Conservation (phyloP, 2,113 vertebrate species). For the Panurus biarmicus region DNA sequence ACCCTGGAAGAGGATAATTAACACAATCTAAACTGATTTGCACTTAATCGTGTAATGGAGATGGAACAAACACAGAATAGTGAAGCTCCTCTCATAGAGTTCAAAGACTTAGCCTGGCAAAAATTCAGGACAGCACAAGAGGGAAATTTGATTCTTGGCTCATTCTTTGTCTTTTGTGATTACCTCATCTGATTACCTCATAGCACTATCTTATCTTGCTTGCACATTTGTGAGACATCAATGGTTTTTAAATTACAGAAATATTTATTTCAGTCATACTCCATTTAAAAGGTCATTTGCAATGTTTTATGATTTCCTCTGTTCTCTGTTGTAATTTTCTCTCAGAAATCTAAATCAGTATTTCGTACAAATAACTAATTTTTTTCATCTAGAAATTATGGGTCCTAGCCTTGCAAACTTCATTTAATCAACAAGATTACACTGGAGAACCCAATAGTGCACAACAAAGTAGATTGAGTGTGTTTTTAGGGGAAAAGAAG, state of each 20-base stretch:
- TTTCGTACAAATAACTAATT: not conserved
- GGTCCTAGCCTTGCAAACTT: not conserved
- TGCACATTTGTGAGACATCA: not conserved
- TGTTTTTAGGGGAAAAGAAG: not conserved
- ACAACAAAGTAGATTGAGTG: not conserved
- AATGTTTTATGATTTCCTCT: not conserved
- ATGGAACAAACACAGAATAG: not conserved
- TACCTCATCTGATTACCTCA: constrained; percentile 16
- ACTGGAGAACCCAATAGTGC: not conserved
- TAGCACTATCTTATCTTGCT: not conserved
- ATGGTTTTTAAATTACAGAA: not conserved
- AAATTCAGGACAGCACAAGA: not conserved
- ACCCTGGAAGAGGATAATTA: not conserved
- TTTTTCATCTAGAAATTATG: not conserved
- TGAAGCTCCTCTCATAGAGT: not conserved
- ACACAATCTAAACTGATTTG: not conserved
- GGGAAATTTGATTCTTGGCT: not conserved
- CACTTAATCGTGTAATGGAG: not conserved
- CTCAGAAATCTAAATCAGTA: not conserved
- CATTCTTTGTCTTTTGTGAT: not conserved
- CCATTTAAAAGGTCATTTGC: not conserved
- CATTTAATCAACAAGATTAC: not conserved
- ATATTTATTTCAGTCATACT: not conserved
- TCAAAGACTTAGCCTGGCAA: not conserved
- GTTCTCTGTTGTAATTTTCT: not conserved